A percentile compares a stretch with the other conserved stretches of the same genome.
These are phyloP conservation scores for Donacobius atricapilla DNA, from an alignment of 2,113 vertebrate species.

Conservation along the genomic window DNA sequence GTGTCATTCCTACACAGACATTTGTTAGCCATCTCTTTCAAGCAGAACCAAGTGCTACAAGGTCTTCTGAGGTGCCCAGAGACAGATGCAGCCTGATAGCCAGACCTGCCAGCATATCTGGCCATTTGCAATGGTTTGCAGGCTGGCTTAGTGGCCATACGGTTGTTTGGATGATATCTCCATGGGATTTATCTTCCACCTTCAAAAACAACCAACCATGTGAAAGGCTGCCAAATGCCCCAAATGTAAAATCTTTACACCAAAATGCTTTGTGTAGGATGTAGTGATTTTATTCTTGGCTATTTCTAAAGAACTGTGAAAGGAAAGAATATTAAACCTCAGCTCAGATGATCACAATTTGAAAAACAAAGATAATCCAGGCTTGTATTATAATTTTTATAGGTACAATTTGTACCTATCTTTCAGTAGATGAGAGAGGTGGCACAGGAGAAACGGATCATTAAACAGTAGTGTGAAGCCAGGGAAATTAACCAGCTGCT, in stretches of 20 bases:
- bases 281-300: slow-evolving; percentile 11
- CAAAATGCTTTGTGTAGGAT: slow-evolving; percentile 9
- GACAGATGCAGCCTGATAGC: slow-evolving; percentile 29
- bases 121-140: slow-evolving; percentile 54
- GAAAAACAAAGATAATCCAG: slow-evolving; percentile 76
- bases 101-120: slow-evolving; percentile 36
- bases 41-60: slow-evolving; percentile 3
- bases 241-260: slow-evolving; percentile 53
- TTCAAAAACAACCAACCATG: slow-evolving; percentile 63
- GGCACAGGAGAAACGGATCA: slow-evolving; percentile 82
- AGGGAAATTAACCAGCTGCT: slow-evolving; percentile 86
- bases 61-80: slow-evolving; percentile 43
- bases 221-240: slow-evolving; percentile 65
- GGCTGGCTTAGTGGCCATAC: slow-evolving; percentile 60
- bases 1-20: neutral
- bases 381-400: slow-evolving; percentile 82
- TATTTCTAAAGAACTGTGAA: slow-evolving; percentile 36
- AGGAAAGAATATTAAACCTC: slow-evolving; percentile 58
- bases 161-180: slow-evolving; percentile 61
- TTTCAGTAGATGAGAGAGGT: slow-evolving; percentile 84
- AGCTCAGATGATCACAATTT: slow-evolving; percentile 66
- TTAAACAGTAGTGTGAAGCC: slow-evolving; percentile 85
- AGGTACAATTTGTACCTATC: slow-evolving; percentile 84
- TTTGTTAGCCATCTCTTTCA: neutral
- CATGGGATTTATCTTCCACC: slow-evolving; percentile 56